Conservation (phyloP, 2,888 invertebrate genomes). For the Troides aeacus region DNA sequence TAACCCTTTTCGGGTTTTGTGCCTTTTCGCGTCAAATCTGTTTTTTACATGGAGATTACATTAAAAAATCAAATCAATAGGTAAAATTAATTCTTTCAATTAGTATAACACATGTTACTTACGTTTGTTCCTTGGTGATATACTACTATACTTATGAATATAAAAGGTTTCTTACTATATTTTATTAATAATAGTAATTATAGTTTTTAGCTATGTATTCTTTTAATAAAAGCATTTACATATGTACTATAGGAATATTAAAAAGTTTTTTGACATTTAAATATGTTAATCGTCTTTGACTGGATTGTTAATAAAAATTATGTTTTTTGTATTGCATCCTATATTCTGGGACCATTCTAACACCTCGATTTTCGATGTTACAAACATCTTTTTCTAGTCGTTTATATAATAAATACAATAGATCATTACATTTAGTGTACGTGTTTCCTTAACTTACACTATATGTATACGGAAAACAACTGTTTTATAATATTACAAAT, state of each 20-base stretch:
- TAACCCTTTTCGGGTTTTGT: no score
- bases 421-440: background rate
- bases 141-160: no score
- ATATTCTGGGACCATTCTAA: background rate
- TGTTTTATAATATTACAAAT: background rate
- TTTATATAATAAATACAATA: background rate
- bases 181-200: no score
- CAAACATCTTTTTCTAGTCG: background rate
- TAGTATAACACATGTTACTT: no score
- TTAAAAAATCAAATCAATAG: no score
- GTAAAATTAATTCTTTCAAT: no score
- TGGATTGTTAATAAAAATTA: background rate
- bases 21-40: no score
- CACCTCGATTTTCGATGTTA: background rate
- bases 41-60: no score
- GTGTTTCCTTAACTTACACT: background rate
- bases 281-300: background rate
- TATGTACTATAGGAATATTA: background rate
- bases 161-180: no score
- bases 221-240: background rate
- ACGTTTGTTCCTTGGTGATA: no score
- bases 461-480: background rate
- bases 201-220: background rate
- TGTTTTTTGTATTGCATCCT: background rate
- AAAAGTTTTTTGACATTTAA: background rate